phyloP scores from a whole-genome alignment of 2,888 invertebrate species.

The Zonitis immaculata region DNA sequence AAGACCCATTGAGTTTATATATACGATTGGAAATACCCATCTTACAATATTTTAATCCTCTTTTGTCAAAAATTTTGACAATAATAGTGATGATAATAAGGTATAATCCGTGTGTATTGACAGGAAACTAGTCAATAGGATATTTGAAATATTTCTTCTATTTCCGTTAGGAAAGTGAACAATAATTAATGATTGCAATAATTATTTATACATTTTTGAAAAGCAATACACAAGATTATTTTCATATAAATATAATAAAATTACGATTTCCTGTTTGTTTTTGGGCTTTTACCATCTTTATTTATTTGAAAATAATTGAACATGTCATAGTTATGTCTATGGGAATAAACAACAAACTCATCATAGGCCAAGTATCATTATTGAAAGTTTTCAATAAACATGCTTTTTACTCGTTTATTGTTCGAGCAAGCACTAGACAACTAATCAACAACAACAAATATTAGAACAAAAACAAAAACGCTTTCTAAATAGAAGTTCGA shows the following conservation, averaged over 20 bases:
- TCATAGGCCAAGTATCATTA: background rate
- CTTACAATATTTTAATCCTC: background rate
- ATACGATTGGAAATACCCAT: constrained; percentile 2
- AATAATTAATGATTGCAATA: background rate
- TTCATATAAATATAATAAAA: background rate
- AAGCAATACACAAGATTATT: background rate
- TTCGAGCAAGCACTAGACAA: background rate
- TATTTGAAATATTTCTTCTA: background rate
- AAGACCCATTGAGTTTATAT: background rate
- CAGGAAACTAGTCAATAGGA: background rate
- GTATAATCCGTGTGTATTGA: background rate
- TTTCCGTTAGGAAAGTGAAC: background rate
- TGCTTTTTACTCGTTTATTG: background rate
- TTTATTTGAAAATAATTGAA: no score
- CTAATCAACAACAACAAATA: background rate
- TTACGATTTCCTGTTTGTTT: background rate
- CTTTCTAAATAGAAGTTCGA: no score
- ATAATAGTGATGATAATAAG: no score
- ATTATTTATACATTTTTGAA: background rate
- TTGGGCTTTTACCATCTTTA: no score
- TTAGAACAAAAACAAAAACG: background rate
- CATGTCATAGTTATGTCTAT: background rate
- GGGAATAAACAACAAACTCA: background rate
- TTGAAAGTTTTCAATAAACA: constrained; percentile 1
- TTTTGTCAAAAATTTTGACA: background rate